Base-by-base conservation (phyloP, 2,797 vertebrate species). In the Dromococcyx pavoninus region DNA sequence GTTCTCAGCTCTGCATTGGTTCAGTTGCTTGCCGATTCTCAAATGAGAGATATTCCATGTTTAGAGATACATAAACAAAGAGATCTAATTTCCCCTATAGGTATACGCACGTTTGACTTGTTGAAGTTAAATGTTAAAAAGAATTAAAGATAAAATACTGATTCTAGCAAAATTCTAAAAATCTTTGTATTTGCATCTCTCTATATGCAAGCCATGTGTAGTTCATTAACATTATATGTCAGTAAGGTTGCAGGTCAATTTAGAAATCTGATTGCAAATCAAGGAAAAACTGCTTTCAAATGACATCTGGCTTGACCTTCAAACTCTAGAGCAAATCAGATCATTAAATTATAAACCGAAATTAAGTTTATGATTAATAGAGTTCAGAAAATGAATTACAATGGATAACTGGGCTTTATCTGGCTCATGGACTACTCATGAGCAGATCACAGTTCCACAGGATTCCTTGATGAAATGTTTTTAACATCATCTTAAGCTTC, bases 161-260 rank as follows among this genome's bases (percentile, higher is more conserved):
- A 85, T 64, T 77, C 57, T 41, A 90, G 37, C 3, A 77, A 85
- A 89, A 85, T 7, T 41, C 5, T 41, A 35, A 69, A 89, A 76
- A 15, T 4, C 7, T 88, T 43, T 79, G 1, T 51, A 67, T 82
- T 76, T 79, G 22, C 74, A 73, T 74, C 61, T 88, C 54, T 76
- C 35, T 67, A 41, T 53, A 82, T 80, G 80, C 80, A 88, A 93
- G 39, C n/a, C 69, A 60, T 23, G 35, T 65, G 50, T 57, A 35
- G 67, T 54, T 93, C 88, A 83, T 96, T 94, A 96, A 82, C 86
- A 87, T 65, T 39, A 41, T 83, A 92, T 77, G 88, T 81, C 91
- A 95, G 84, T 15, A 78, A 81, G 91, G 92, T 66, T 91, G 65
- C 39, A 95, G 89, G 92, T 94, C 94, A 93, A 70, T 86, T 95